Base-by-base conservation (phyloP, 2,888 invertebrate species). In the Mayetiola destructor region DNA sequence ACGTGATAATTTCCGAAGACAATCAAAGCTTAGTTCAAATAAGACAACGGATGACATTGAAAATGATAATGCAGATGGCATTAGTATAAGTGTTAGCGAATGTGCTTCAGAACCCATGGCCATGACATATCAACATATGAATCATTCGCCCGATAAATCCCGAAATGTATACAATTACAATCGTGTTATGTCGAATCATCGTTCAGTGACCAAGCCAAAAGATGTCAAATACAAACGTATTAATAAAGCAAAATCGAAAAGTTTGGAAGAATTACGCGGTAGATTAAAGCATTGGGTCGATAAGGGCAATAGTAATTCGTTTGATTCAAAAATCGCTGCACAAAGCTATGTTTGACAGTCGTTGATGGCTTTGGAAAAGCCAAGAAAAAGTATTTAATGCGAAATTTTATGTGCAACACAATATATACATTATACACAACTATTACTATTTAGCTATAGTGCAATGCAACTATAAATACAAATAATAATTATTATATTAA, bases 141-240 rank as follows among this genome's bases (percentile, higher is more conserved):
- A 32, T 10, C 52, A 20, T n/a, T 29, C 16, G 29, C 18, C 18
- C 16, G 32, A 30, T 30, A 63, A 61, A 37, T 37, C 58, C 30
- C 40, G 52, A 29, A 54, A 80, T 60, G 84, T 87, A 55, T 84
- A 84, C 14, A 84, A 82, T 1, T 87, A 85, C 72, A 88, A 88
- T 71, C 75, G 90, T 62, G 89, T 90, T 58, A 90, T 90, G 89
- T 88, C 87, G 52, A 90, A 89, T 72, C 90, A 91, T 70, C 77
- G 89, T 61, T 88, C 88, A 56, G 90, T 91, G 56, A 89, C 88
- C 5, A 90, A 90, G 69, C 89, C 89, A 61, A 89, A 89, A 74
- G 90, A 91, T 68, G 89, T 90, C 32, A 90, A 90, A 72, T 90
- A 89, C 74, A 89, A 89, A 69, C 79, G 89, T 66, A 90, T 89